These are phyloP conservation scores for Oreotrochilus melanogaster DNA, from an alignment of 2,113 vertebrate species.

Conservation along the genomic window DNA sequence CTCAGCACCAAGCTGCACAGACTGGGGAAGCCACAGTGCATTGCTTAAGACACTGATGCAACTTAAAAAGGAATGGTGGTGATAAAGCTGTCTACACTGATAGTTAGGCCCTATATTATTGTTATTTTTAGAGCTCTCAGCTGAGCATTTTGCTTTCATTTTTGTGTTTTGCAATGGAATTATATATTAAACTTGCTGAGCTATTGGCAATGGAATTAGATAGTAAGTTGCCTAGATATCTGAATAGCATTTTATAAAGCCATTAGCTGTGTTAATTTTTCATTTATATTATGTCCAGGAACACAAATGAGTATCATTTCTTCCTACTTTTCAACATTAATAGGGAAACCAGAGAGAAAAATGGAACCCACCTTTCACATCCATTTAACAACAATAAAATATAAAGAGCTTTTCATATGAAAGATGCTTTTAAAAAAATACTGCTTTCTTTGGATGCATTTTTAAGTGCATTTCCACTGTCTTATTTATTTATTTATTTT, in stretches of 20 bases:
- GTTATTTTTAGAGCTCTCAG: neutral
- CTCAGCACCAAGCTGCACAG: neutral
- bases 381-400: conserved; percentile 33
- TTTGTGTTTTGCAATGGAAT: neutral
- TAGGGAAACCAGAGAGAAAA: conserved; percentile 20
- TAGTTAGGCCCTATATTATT: neutral
- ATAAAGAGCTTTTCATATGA: neutral
- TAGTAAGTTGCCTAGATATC: neutral
- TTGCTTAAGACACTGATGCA: neutral
- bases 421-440: neutral
- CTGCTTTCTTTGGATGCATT: neutral
- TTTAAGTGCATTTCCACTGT: neutral
- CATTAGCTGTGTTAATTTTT: conserved; percentile 26
- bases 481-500: neutral
- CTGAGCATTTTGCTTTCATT: neutral
- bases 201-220: neutral
- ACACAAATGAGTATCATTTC: conserved; percentile 45
- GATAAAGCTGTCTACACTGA: neutral
- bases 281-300: conserved; percentile 28
- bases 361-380: neutral
- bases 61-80: neutral
- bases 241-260: conserved; percentile 37
- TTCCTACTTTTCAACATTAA: conserved; percentile 20
- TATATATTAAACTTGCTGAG: neutral
- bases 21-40: neutral